Conservation (phyloP, 2,888 invertebrate species). For the Geophilus truncorum region DNA sequence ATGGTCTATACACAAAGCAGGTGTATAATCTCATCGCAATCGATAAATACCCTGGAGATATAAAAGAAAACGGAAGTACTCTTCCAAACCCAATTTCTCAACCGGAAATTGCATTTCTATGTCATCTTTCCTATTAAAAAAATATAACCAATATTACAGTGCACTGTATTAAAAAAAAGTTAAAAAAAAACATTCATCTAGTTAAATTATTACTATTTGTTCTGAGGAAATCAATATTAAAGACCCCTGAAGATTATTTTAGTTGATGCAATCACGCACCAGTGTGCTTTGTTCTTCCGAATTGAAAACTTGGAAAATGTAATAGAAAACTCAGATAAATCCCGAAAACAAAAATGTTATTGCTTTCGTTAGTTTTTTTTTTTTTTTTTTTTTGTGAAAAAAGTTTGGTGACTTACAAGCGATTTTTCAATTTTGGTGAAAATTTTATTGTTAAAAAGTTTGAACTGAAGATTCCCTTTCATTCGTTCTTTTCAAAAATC, state of each 20-base stretch:
- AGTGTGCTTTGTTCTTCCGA: no score
- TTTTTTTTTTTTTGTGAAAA: neutral
- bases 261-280: no score
- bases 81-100: neutral
- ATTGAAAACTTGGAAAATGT: no score
- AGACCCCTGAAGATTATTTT: neutral
- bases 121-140: neutral
- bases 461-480: neutral
- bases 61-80: neutral
- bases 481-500: neutral
- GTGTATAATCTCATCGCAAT: neutral
- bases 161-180: no score
- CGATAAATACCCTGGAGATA: neutral
- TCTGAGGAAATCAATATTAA: neutral
- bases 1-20: neutral
- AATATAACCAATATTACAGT: neutral
- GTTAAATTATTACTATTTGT: neutral
- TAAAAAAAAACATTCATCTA: no score
- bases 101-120: conserved; percentile 21
- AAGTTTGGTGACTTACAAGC: neutral
- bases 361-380: no score
- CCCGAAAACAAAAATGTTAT: no score
- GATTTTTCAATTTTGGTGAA: neutral
- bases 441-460: neutral
- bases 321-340: no score